Base-by-base conservation (phyloP, 2,888 invertebrate genomes). In the Lasioglossum zephyrum region DNA sequence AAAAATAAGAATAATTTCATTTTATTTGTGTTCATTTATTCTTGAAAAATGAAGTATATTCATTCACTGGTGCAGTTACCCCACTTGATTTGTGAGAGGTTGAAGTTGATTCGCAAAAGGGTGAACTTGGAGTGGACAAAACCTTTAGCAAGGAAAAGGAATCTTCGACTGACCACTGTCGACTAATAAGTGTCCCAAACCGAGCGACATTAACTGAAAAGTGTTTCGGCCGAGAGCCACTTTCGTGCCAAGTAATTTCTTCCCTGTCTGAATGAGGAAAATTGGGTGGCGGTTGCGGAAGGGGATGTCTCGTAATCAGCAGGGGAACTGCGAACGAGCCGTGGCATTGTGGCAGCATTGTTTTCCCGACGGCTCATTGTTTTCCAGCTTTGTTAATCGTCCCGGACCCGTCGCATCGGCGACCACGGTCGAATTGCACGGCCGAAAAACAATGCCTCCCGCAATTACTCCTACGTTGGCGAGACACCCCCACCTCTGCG, bases 381-480 rank as follows among this genome's bases (percentile, higher is more conserved):
- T 94, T 93, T 91, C 92, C 91, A 91, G 92, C 93, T 92, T 93
- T 93, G 93, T 93, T 94, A 90, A 94, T 94, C 91, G 92, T 90
- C 88, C 86, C 83, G 89, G 85, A 11, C 39, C 69, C 26, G 60
- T 73, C 78, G 73, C 76, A 80, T 78, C 80, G 36, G 74, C 72
- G 22, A 39, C 73, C 84, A 85, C 84, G 77, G 83, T 73, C 81
- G 60, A 77, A 82, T 82, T 53, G 82, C 87, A 72, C 53, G 72
- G 75, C 73, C 88, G 82, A 92, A 91, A 92, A 93, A 94, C 92
- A 93, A 93, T 92, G 91, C 89, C 75, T 85, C 82, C 89, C 88
- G 92, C 90, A 92, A 93, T 94, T 93, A 93, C 91, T 92, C 76
- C 91, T 89, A 87, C 81, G 90, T 79, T 79, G 86, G 84, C 81